A percentile compares a stretch with the other conserved stretches of the same genome.
Conservation (phyloP, 2,797 vertebrate genomes). For the Sciurus carolinensis region DNA sequence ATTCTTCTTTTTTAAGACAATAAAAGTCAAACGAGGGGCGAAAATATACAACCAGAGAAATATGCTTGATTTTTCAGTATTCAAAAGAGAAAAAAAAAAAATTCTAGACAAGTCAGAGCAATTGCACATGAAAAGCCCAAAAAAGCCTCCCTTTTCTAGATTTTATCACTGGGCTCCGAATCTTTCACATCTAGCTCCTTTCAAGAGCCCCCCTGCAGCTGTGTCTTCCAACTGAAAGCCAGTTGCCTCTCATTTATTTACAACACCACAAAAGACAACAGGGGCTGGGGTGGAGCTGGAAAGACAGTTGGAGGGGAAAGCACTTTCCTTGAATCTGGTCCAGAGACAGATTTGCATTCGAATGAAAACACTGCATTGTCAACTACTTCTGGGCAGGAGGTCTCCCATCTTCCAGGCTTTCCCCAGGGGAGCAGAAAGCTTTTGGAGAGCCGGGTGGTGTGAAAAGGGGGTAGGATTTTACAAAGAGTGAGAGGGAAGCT, state of each 20-base stretch:
- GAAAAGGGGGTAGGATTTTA: neutral
- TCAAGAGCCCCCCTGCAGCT: slow-evolving; percentile 68
- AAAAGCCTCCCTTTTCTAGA: slow-evolving; percentile 54
- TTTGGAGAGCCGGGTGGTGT: neutral
- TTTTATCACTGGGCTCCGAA: neutral
- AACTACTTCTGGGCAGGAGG: slow-evolving; percentile 56
- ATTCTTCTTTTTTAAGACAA: neutral
- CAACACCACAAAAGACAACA: slow-evolving; percentile 63
- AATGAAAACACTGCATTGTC: slow-evolving; percentile 61
- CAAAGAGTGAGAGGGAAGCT: neutral
- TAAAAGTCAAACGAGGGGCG: neutral
- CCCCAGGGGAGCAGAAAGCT: neutral
- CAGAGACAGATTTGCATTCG: slow-evolving; percentile 71
- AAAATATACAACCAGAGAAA: neutral
- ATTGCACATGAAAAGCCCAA: neutral
- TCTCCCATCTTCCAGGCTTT: slow-evolving; percentile 43
- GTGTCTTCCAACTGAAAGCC: slow-evolving; percentile 71
- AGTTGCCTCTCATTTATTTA: slow-evolving; percentile 61
- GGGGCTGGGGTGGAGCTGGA: slow-evolving; percentile 63
- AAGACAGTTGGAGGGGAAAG: slow-evolving; percentile 41
- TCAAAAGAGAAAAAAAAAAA: neutral
- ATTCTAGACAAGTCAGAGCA: neutral
- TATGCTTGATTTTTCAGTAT: neutral
- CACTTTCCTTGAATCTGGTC: slow-evolving; percentile 62
- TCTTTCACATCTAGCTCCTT: neutral